Conservation (phyloP, 2,113 vertebrate genomes). For the Sarotherodon lohbergeri region DNA sequence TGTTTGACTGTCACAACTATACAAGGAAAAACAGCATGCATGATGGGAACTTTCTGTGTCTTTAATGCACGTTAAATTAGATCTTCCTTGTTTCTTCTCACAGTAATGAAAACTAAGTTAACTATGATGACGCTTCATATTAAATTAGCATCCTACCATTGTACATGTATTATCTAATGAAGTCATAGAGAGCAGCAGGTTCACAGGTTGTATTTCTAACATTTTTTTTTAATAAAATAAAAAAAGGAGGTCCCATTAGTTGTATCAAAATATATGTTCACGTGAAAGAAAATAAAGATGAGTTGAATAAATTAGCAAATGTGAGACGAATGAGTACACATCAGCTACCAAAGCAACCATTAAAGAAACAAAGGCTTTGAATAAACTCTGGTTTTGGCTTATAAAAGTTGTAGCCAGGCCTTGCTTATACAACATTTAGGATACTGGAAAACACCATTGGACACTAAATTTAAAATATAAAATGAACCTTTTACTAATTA, state of each 20-base stretch:
- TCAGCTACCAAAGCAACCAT: not conserved
- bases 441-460: not conserved
- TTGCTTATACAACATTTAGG: not conserved
- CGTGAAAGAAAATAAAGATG: not conserved
- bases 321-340: not conserved
- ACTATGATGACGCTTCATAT: not conserved
- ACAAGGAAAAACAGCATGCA: not conserved
- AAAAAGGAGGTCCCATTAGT: not conserved
- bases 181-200: not conserved
- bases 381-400: not conserved
- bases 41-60: not conserved
- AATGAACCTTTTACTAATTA: not conserved
- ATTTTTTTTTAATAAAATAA: fast-evolving
- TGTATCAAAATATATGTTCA: not conserved
- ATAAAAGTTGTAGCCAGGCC: not conserved
- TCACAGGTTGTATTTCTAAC: not conserved
- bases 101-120: not conserved
- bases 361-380: not conserved
- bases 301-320: not conserved
- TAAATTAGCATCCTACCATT: not conserved
- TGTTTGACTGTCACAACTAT: not conserved
- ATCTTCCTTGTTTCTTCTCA: not conserved
- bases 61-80: not conserved
- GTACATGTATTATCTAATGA: not conserved
- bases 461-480: not conserved